Conservation (phyloP, 2,797 vertebrate genomes). For the Diglossa cyanea region DNA sequence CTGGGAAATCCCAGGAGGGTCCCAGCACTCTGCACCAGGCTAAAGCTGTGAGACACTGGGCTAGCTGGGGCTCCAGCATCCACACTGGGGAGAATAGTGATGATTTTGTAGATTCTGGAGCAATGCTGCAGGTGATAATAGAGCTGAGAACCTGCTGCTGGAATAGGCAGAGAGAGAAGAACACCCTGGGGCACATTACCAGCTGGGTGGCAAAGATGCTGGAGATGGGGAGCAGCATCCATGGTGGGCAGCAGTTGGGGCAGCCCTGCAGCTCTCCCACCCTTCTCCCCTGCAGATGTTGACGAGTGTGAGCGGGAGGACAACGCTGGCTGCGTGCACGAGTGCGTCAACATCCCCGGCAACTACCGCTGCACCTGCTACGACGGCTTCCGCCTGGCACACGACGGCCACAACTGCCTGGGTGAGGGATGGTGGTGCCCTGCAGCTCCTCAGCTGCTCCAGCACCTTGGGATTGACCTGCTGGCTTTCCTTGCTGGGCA, state of each 20-base stretch:
- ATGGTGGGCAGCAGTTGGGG: rapidly evolving
- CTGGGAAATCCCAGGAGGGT: not conserved
- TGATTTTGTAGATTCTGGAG: not conserved
- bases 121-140: not conserved
- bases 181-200: not conserved
- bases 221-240: not conserved
- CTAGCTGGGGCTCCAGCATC: not conserved
- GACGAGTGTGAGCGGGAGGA: constrained; percentile 84
- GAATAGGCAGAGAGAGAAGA: not conserved
- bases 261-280: not conserved
- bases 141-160: not conserved
- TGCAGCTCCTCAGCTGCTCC: not conserved
- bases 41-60: rapidly evolving
- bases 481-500: not conserved
- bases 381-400: constrained; percentile 93
- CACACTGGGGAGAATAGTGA: not conserved
- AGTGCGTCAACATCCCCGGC: constrained; percentile 94
- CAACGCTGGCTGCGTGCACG: constrained; percentile 92
- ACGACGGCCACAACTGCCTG: constrained; percentile 97
- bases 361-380: constrained; percentile 97
- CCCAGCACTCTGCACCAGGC: not conserved
- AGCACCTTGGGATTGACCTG: not conserved
- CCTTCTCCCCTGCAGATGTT: constrained; percentile 70
- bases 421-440: constrained; percentile 70
- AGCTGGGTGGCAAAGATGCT: rapidly evolving